A percentile compares a stretch with the other conserved stretches of the same genome.
Conservation (phyloP, 2,113 vertebrate species). For the Phainopepla nitens region DNA sequence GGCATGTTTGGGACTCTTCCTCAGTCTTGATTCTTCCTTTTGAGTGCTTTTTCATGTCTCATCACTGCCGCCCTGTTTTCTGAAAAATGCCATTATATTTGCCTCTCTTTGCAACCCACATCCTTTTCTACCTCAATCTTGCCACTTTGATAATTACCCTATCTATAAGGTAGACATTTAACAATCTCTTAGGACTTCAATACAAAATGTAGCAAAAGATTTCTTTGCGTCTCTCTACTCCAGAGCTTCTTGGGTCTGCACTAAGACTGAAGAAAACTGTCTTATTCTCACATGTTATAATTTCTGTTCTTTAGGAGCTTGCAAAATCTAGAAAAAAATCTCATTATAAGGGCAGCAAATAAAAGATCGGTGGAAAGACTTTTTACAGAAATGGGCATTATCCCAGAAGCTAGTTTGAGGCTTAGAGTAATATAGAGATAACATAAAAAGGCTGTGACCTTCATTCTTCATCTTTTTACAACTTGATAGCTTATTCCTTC, state of each 20-base stretch:
- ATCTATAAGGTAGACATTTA: not conserved
- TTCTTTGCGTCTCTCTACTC: not conserved
- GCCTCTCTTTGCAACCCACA: not conserved
- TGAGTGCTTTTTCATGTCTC: not conserved
- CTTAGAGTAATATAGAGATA: slow-evolving; percentile 49
- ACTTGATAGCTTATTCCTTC: slow-evolving; percentile 38
- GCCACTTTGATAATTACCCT: not conserved
- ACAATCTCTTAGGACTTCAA: not conserved
- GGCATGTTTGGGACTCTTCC: not conserved
- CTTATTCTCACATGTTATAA: not conserved
- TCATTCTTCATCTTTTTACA: slow-evolving; percentile 58
- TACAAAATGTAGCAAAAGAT: not conserved
- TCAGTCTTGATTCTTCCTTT: not conserved
- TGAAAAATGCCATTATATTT: not conserved
- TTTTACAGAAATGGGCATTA: slow-evolving; percentile 60
- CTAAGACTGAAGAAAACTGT: not conserved
- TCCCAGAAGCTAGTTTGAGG: slow-evolving; percentile 50
- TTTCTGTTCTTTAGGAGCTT: slow-evolving; percentile 8
- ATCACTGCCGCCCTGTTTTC: not conserved
- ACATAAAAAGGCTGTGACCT: slow-evolving; percentile 46
- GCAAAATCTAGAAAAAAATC: slow-evolving; percentile 29
- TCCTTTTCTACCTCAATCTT: not conserved
- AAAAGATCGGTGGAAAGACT: slow-evolving; percentile 46
- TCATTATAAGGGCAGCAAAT: slow-evolving; percentile 43
- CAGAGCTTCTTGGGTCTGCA: not conserved